phyloP scores from a whole-genome alignment of 2,113 vertebrate genomes.

The Mobula birostris region DNA sequence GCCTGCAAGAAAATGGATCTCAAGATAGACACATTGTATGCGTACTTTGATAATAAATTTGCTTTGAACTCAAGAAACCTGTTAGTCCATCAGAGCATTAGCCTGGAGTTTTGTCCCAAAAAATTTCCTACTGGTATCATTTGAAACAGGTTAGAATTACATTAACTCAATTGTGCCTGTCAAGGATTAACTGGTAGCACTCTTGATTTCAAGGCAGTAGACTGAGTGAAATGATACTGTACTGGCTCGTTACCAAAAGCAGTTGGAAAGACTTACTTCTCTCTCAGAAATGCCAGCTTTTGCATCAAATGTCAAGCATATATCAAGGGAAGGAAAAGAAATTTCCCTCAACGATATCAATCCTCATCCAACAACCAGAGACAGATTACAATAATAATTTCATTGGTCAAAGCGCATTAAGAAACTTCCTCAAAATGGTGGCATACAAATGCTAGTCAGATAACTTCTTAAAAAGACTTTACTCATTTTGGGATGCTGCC shows the following conservation, averaged over 20 bases:
- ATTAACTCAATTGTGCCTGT: not conserved
- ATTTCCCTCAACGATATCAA: too few relatives aligned
- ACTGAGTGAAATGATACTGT: too few relatives aligned
- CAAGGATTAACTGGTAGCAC: too few relatives aligned
- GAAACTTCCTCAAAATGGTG: too few relatives aligned
- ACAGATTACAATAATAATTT: not conserved
- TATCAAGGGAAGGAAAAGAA: too few relatives aligned
- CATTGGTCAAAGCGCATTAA: too few relatives aligned
- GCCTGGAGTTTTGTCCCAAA: not conserved
- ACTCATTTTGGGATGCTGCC: not conserved
- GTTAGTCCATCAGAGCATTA: not conserved
- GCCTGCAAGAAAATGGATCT: too few relatives aligned
- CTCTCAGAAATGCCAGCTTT: not conserved
- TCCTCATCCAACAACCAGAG: not conserved
- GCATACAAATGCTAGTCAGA: not conserved
- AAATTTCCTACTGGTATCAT: not conserved
- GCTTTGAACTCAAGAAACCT: not conserved
- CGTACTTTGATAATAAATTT: too few relatives aligned
- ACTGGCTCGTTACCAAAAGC: not conserved
- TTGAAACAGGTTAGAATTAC: not conserved
- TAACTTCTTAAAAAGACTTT: not conserved
- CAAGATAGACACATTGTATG: too few relatives aligned
- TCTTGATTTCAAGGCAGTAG: too few relatives aligned
- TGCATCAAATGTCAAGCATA: not conserved
- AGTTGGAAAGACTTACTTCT: not conserved